Base-by-base conservation (phyloP, 1,140 invertebrate genomes). In the Tetraneura akinire region DNA sequence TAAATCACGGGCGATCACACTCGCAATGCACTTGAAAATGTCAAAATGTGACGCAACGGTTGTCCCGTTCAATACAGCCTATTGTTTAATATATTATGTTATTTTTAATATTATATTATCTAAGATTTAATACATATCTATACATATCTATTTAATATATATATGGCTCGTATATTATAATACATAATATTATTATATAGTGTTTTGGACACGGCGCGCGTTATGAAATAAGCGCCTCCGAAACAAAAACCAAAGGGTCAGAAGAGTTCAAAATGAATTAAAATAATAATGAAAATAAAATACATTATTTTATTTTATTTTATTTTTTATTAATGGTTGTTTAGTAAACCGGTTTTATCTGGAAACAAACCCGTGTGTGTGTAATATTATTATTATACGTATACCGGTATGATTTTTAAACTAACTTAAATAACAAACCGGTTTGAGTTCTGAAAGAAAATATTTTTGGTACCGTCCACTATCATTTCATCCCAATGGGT, bases 381-480 rank as follows among this genome's bases (percentile, higher is more conserved):
- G n/a, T n/a, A n/a, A n/a, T 55, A 55, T 55, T 23, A 55, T 23
- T 55, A 57, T 26, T 11, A 29, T 13, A 13, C 8, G 55, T 71
- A 26, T 26, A 18, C 60, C 42, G 55, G 51, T 80, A 81, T 26
- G 71, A 76, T 71, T 84, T 85, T 87, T 86, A 85, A 86, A 87
- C 85, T 86, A 86, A 87, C 85, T 86, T 86, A 86, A 87, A 87
- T 88, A 87, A 88, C 86, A 88, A 88, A 87, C 87, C 87, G 86
- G 83, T 81, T 51, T 64, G 13, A 53, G 16, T 80, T 29, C 47
- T 11, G 42, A 80, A 80, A 68, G n/a, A 74, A 47, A 66, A 80
- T 57, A 51, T 83, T 81, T 83, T 81, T 53, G 83, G 81, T 81
- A 82, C 81, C 73, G 26, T 71, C 68, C 68, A 49, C 64, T 4